Percentiles rank a stretch among this genome's conserved stretches.
Evolutionary conservation across 2,888 invertebrate species (phyloP).

Genomic region (Elegia similella): DNA sequence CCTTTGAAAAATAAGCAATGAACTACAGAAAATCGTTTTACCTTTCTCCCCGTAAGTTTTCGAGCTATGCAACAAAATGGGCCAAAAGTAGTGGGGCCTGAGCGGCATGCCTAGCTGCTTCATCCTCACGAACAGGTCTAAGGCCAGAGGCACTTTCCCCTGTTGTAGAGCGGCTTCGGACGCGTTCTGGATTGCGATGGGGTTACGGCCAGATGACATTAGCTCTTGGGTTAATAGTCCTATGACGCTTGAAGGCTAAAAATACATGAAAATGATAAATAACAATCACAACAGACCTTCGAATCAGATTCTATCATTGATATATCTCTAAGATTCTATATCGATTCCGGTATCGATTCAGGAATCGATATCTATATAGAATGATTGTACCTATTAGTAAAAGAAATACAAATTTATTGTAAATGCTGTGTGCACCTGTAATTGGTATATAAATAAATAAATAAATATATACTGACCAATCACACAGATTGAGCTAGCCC

Average conservation of each 20-base stretch:
- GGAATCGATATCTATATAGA: too few species aligned
- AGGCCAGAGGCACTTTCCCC: slow-evolving; percentile 64
- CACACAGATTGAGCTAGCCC: too few species aligned
- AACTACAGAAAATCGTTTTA: slow-evolving; percentile 48
- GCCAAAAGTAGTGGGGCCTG: slow-evolving; percentile 86
- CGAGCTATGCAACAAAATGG: slow-evolving; percentile 76
- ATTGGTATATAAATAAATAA: too few species aligned
- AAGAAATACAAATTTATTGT: too few species aligned
- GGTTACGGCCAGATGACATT: slow-evolving; percentile 68
- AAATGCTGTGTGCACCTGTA: too few species aligned
- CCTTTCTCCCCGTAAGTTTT: slow-evolving; percentile 78
- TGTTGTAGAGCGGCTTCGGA: slow-evolving; percentile 77
- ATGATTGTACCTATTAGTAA: too few species aligned
- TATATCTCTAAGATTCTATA: too few species aligned
- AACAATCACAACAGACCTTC: background rate
- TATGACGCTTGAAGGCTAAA: slow-evolving; percentile 69
- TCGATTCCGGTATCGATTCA: too few species aligned
- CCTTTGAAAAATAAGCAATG: too few species aligned
- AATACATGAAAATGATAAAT: slow-evolving; percentile 19
- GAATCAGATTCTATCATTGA: too few species aligned
- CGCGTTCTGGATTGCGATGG: slow-evolving; percentile 74
- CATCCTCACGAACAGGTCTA: slow-evolving; percentile 70
- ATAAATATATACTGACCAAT: too few species aligned
- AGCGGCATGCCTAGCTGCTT: slow-evolving; percentile 59
- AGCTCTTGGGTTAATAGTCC: slow-evolving; percentile 67